Evolutionary conservation across 2,888 invertebrate genomes (phyloP).

Genomic region (Drosophila dives): DNA sequence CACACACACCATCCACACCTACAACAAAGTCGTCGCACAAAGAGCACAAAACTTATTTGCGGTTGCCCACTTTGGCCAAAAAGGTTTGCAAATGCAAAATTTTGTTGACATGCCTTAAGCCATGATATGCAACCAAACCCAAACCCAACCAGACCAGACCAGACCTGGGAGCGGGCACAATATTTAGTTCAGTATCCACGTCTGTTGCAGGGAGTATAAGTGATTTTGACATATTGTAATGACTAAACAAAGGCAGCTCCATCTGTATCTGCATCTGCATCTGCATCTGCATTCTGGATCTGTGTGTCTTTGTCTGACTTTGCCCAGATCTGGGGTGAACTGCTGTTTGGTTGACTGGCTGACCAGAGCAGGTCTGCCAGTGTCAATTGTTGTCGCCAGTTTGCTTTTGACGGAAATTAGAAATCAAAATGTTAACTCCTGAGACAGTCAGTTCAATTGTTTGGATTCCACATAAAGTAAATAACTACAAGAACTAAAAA

Average conservation of each 20-base stretch:
- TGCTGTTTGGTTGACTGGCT: constrained; percentile 36
- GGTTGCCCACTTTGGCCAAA: constrained; percentile 59
- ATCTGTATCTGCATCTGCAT: not conserved
- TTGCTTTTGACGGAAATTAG: constrained; percentile 59
- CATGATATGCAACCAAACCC: constrained; percentile 49
- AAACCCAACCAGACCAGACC: constrained; percentile 1
- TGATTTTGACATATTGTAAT: constrained; percentile 72
- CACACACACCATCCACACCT: constrained; percentile 37
- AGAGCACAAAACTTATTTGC: constrained; percentile 69
- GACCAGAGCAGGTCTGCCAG: constrained; percentile 41
- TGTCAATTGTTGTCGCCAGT: constrained; percentile 54
- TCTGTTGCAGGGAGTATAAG: constrained; percentile 41
- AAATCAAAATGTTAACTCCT: constrained; percentile 55
- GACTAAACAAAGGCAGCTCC: constrained; percentile 58
- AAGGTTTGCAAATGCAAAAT: constrained; percentile 59
- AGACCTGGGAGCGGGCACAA: constrained; percentile 1
- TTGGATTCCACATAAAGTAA: not conserved
- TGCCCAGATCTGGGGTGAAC: constrained; percentile 22
- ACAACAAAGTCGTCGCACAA: constrained; percentile 51
- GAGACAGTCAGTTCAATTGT: constrained; percentile 31
- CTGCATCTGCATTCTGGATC: constrained; percentile 1
- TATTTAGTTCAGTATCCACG: constrained; percentile 12
- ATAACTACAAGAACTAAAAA: constrained; percentile 1
- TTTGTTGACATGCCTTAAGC: constrained; percentile 65
- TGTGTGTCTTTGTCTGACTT: constrained; percentile 16